A percentile compares a stretch with the other conserved stretches of the same genome.
phyloP scores from a whole-genome alignment of 1,140 invertebrate genomes.

The Drosophila ficusphila region DNA sequence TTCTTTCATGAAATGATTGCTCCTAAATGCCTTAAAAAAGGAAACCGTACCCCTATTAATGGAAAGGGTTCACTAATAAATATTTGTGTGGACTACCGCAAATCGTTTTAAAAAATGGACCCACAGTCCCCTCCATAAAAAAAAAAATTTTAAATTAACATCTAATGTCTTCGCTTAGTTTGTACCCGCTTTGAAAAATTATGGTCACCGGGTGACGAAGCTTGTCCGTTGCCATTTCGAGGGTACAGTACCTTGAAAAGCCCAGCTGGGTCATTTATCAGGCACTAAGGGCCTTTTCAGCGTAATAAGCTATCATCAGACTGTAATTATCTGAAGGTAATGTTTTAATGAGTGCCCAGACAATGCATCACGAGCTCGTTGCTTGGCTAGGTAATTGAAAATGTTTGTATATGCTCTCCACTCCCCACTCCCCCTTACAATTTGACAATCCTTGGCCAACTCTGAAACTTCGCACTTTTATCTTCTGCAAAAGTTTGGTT shows the following conservation, averaged over 20 bases:
- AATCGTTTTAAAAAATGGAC: conserved; percentile 34
- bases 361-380: conserved; percentile 72
- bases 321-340: conserved; percentile 78
- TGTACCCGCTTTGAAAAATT: conserved; percentile 53
- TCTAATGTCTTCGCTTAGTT: conserved; percentile 36
- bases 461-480: conserved; percentile 77
- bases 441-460: conserved; percentile 16
- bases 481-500: conserved; percentile 71
- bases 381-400: conserved; percentile 78
- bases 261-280: conserved; percentile 76
- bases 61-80: no score
- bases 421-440: not conserved
- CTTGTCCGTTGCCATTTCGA: no score
- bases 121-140: not conserved
- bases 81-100: conserved; percentile 39
- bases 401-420: conserved; percentile 79
- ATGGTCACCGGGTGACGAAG: no score
- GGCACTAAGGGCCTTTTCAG: conserved; percentile 52
- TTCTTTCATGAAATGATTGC: no score
- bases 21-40: no score
- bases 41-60: no score
- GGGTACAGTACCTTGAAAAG: no score
- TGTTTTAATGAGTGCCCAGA: conserved; percentile 73
- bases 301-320: conserved; percentile 80
- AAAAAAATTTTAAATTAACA: no score